Conservation (phyloP, 1,140 invertebrate genomes). For the Cyclargus thomasi region DNA sequence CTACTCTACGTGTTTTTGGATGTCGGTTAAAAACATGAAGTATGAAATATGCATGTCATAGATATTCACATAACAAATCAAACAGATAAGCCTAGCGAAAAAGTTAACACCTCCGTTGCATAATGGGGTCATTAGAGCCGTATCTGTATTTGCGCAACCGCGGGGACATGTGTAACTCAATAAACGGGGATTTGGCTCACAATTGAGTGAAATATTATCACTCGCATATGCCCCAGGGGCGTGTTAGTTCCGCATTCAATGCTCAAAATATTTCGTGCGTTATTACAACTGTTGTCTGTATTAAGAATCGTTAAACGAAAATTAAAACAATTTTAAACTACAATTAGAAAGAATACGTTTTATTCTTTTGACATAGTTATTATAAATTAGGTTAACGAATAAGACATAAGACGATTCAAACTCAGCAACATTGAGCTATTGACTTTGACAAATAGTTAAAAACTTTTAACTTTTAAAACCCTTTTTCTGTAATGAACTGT, state of each 20-base stretch:
- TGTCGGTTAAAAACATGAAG: too few species aligned
- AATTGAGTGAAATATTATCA: constrained; percentile 66
- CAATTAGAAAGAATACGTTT: not conserved
- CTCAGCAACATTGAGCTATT: too few species aligned
- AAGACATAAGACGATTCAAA: too few species aligned
- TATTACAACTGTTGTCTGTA: constrained; percentile 14
- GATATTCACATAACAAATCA: not conserved
- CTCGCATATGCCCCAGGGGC: constrained; percentile 43
- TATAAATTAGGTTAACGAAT: too few species aligned
- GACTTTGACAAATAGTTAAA: too few species aligned
- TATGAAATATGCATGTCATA: too few species aligned
- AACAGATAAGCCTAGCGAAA: constrained; percentile 20
- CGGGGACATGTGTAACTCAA: constrained; percentile 57
- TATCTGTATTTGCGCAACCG: constrained; percentile 63
- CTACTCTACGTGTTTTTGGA: too few species aligned
- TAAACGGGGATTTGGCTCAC: constrained; percentile 53
- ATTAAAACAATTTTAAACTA: not conserved
- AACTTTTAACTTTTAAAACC: too few species aligned
- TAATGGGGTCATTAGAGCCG: constrained; percentile 53
- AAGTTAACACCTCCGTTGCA: constrained; percentile 37
- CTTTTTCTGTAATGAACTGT: too few species aligned
- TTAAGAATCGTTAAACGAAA: not conserved
- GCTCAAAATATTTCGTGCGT: constrained; percentile 12
- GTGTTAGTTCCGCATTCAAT: constrained; percentile 26
- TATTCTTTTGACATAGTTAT: too few species aligned